A percentile compares a stretch with the other conserved stretches of the same genome.
Conservation (phyloP, 2,888 invertebrate genomes). For the Reticulitermes lucifugus region DNA sequence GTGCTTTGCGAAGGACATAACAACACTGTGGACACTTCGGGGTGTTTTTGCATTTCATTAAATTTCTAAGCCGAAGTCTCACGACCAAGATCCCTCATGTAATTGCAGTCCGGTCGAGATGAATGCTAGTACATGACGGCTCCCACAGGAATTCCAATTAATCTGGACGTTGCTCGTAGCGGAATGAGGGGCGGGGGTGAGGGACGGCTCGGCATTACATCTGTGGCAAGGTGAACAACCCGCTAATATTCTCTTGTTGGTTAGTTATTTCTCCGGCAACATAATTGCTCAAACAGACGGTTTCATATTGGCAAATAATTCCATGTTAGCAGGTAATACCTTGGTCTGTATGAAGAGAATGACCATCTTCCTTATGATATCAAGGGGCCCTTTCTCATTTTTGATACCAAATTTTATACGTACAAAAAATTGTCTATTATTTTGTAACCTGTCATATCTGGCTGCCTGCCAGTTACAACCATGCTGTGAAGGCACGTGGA, state of each 20-base stretch:
- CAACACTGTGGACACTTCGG: neutral
- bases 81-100: constrained; percentile 1
- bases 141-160: constrained; percentile 38
- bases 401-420: no score
- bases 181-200: neutral
- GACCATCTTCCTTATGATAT: no score
- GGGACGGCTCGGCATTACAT: neutral
- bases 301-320: neutral
- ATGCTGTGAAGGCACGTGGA: no score
- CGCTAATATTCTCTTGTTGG: neutral
- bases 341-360: no score
- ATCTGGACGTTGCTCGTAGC: constrained; percentile 7
- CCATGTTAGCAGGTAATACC: neutral
- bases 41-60: constrained; percentile 11
- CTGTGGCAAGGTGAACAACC: no score
- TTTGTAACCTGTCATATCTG: no score
- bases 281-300: neutral
- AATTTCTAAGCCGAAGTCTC: neutral
- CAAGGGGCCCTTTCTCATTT: no score
- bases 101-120: constrained; percentile 14
- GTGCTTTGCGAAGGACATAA: neutral
- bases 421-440: no score
- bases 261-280: neutral
- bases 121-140: neutral
- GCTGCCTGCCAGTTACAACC: no score